A percentile compares a stretch with the other conserved stretches of the same genome.
Evolutionary conservation across 2,888 invertebrate genomes (phyloP).

Genomic region (Byasa hedistus): DNA sequence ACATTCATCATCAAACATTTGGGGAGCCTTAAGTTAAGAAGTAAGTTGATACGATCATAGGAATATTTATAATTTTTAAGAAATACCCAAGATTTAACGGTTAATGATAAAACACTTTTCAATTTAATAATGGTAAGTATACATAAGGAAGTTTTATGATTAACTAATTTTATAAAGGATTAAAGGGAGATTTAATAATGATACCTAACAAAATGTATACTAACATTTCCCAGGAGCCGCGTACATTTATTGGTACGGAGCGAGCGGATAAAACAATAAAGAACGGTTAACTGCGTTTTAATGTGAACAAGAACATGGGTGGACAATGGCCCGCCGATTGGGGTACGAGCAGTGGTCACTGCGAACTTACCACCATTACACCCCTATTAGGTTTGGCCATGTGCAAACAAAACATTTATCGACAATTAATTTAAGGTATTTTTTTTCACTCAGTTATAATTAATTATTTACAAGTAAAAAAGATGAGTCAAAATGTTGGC

Average conservation of each 20-base stretch:
- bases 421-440: slow-evolving; percentile 35
- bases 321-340: slow-evolving; percentile 72
- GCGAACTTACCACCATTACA: slow-evolving; percentile 59
- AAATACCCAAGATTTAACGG: no score
- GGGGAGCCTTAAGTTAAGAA: no score
- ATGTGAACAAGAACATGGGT: slow-evolving; percentile 75
- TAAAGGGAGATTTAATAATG: slow-evolving; percentile 65
- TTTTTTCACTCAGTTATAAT: slow-evolving; percentile 5
- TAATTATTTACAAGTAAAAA: not conserved
- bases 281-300: slow-evolving; percentile 78
- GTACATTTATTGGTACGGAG: slow-evolving; percentile 71
- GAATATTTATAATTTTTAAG: no score
- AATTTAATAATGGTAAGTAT: not conserved
- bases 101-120: no score
- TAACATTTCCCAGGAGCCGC: slow-evolving; percentile 70
- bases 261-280: slow-evolving; percentile 77
- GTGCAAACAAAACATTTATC: slow-evolving; percentile 32
- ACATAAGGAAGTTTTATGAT: not conserved
- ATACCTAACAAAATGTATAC: slow-evolving; percentile 50
- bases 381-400: slow-evolving; percentile 42
- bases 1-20: no score
- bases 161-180: slow-evolving; percentile 30
- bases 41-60: no score
- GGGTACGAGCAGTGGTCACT: slow-evolving; percentile 69
- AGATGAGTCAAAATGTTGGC: no score